Conservation (phyloP, 2,113 vertebrate genomes). For the Apeltes quadracus region DNA sequence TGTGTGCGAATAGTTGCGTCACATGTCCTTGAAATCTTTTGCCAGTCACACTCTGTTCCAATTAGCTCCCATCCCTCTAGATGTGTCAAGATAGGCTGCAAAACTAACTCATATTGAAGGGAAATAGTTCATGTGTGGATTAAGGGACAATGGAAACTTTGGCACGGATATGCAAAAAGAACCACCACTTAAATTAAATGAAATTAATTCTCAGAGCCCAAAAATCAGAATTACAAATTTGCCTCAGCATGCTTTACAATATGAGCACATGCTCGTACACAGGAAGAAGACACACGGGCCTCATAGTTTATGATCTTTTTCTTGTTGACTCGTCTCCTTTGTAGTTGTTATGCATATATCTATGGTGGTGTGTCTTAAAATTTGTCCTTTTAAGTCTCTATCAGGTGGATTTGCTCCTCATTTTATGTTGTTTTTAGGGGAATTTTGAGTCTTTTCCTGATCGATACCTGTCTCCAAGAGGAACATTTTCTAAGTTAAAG, state of each 20-base stretch:
- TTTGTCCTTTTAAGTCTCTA: neutral
- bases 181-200: neutral
- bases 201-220: no score
- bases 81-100: conserved; percentile 50
- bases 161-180: neutral
- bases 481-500: neutral
- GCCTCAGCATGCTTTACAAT: no score
- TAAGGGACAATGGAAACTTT: neutral
- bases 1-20: conserved; percentile 33
- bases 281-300: neutral
- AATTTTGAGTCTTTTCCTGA: neutral
- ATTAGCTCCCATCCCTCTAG: conserved; percentile 48
- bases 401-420: neutral
- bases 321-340: neutral
- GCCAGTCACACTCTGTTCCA: conserved; percentile 22
- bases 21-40: conserved; percentile 54
- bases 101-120: conserved; percentile 27
- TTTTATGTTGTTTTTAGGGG: neutral
- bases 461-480: neutral
- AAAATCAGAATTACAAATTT: no score
- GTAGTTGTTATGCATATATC: neutral
- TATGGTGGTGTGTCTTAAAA: neutral
- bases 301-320: neutral
- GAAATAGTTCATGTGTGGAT: conserved; percentile 19
- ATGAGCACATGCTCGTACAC: neutral